Evolutionary conservation across 2,888 invertebrate genomes (phyloP).

Genomic region (Altica lythri): DNA sequence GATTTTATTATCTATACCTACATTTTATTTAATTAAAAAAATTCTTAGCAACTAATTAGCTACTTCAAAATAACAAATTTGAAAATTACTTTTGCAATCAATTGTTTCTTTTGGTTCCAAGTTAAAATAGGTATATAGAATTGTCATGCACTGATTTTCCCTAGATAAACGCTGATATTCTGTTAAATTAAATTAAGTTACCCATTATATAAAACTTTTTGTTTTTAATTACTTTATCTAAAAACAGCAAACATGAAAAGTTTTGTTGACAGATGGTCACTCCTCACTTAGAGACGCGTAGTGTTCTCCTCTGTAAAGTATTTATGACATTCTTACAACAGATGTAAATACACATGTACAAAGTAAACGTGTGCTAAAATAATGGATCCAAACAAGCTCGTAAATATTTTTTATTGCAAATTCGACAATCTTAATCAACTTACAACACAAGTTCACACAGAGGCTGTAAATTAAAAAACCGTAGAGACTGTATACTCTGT

Average conservation of each 20-base stretch:
- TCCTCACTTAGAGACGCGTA: constrained; percentile 11
- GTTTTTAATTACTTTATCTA: too few relatives aligned
- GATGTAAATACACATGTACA: constrained; percentile 8
- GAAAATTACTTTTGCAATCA: too few relatives aligned
- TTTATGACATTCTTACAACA: constrained; percentile 14
- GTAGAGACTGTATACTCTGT: too few relatives aligned
- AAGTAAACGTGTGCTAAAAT: constrained; percentile 17
- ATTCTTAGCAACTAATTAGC: too few relatives aligned
- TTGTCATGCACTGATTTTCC: not conserved
- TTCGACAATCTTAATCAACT: not conserved
- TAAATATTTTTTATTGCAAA: constrained; percentile 8
- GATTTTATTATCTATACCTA: too few relatives aligned
- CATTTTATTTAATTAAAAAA: too few relatives aligned
- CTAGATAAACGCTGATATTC: not conserved
- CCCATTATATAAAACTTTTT: constrained; percentile 11
- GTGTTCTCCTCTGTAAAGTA: constrained; percentile 1
- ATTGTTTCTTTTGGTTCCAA: too few relatives aligned
- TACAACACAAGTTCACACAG: too few relatives aligned
- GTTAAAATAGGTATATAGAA: not conserved
- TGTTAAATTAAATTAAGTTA: constrained; percentile 19
- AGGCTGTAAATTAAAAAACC: too few relatives aligned
- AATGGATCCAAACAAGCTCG: constrained; percentile 6
- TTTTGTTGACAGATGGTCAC: constrained; percentile 12
- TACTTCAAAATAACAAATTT: too few relatives aligned
- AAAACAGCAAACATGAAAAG: too few relatives aligned